phyloP scores from a whole-genome alignment of 2,888 invertebrate genomes.

The Cerastis leucographa region DNA sequence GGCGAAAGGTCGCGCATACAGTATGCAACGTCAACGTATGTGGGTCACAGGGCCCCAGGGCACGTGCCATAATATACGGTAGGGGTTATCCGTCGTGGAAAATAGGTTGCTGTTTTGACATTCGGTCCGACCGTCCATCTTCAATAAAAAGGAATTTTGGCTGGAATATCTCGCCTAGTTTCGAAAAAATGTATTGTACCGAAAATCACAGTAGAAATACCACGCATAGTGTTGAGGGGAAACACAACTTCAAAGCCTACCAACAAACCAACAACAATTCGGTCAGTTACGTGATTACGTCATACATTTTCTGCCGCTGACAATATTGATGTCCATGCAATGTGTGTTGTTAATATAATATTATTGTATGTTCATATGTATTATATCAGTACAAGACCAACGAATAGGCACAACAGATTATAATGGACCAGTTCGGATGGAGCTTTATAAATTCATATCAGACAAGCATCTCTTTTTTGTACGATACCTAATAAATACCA shows the following conservation, averaged over 20 bases:
- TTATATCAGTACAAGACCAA: neutral
- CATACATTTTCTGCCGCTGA: neutral
- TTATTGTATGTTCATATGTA: neutral
- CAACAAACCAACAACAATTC: neutral
- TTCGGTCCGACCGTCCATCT: conserved; percentile 13
- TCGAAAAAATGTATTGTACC: neutral
- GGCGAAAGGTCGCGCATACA: conserved; percentile 63
- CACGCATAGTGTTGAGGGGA: neutral
- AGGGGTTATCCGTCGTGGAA: conserved; percentile 56
- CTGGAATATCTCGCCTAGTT: conserved; percentile 4
- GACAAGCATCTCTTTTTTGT: neutral
- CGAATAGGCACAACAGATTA: neutral
- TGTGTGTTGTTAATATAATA: neutral
- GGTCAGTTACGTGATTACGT: conserved; percentile 18
- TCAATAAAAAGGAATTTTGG: conserved; percentile 36
- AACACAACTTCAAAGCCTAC: neutral
- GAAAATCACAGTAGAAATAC: conserved; percentile 33
- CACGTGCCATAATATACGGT: conserved; percentile 59
- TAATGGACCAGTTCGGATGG: neutral
- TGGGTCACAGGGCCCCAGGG: conserved; percentile 74
- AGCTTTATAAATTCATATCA: neutral
- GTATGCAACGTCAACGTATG: conserved; percentile 64
- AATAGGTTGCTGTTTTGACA: conserved; percentile 55
- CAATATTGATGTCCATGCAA: neutral
- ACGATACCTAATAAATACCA: neutral